Base-by-base conservation (phyloP, 2,888 invertebrate species). In the Rhingia rostrata region DNA sequence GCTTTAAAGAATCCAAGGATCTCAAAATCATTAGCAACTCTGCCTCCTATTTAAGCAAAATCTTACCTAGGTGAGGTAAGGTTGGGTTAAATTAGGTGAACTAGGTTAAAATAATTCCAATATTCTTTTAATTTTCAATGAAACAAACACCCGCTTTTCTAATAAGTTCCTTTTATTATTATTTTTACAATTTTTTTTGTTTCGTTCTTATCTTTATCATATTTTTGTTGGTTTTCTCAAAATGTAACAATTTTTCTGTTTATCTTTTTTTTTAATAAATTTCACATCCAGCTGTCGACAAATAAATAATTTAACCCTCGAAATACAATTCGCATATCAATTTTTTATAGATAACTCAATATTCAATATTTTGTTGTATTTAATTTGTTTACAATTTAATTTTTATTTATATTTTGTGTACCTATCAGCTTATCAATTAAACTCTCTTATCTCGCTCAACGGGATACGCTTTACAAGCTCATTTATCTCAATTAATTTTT, bases 401-500 rank as follows among this genome's bases (percentile, higher is more conserved):
- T 49, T 58, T 22, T 22, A 22, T 22, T 22, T 77, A 49, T 66
- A 49, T 39, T 75, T 74, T 67, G n/a, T 83, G 51, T 83, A 22
- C 22, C 22, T 22, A 41, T 78, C n/a, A 54, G 33, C 64, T 74
- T 83, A 83, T 45, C n/a, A 9, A 14, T 39, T 79, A 69, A n/a
- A 58, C 33, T 63, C 9, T 63, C 6, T 51, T 64, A 84, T 80
- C 66, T 84, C 69, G 80, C 80, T 80, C 80, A 84, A 84, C 80
- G 80, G 74, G 74, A 84, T 61, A 80, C 66, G 74, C 69, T 80
- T 66, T 60, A 84, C 75, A 84, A 84, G 80, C 80, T 84, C 74
- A 75, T 32, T 49, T 49, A 5, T n/a, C 5, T 9, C 22, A 4
- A 10, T 41, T 9, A 10, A 6, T 4, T 41, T 41, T 69, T n/a